Percentiles rank a stretch among this genome's conserved stretches.
Conservation (phyloP, 2,797 vertebrate genomes). For the Tenualosa ilisha region DNA sequence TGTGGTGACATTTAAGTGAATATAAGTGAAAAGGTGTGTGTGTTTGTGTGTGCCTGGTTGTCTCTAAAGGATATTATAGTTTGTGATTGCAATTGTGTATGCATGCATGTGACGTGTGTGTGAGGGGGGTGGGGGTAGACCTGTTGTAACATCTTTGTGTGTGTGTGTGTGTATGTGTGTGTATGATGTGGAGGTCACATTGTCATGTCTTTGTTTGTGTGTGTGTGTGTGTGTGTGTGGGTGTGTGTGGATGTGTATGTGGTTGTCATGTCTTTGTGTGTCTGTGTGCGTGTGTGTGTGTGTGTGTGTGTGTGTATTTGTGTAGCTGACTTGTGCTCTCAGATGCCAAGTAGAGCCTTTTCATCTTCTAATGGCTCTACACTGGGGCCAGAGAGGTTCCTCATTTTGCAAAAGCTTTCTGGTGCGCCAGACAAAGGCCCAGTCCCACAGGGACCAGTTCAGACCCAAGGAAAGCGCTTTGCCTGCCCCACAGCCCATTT, state of each 20-base stretch:
- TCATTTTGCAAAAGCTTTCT: slow-evolving; percentile 21
- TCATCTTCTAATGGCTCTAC: slow-evolving; percentile 22
- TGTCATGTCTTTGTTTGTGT: not conserved
- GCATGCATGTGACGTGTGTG: not conserved
- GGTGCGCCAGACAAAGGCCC: not conserved
- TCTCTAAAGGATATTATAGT: not conserved
- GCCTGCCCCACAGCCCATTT: not conserved
- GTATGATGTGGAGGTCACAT: not conserved
- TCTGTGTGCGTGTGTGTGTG: not conserved
- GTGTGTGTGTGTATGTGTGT: not conserved
- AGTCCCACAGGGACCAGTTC: slow-evolving; percentile 2
- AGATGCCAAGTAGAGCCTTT: slow-evolving; percentile 3
- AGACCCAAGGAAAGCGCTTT: slow-evolving; percentile 5
- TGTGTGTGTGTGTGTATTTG: slow-evolving; percentile 15
- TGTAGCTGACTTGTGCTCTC: not conserved
- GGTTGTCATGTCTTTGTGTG: not conserved
- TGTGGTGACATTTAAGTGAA: not conserved
- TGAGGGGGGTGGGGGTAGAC: too few relatives aligned
- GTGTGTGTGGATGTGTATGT: not conserved
- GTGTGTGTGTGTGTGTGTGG: slow-evolving; percentile 27
- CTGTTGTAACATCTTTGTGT: not conserved
- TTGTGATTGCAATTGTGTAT: not conserved
- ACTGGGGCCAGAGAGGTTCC: slow-evolving; percentile 11
- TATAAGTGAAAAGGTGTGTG: not conserved
- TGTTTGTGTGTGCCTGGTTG: not conserved